Base-by-base conservation (phyloP, 2,797 vertebrate genomes). In the Ctenochaetus hawaiiensis region DNA sequence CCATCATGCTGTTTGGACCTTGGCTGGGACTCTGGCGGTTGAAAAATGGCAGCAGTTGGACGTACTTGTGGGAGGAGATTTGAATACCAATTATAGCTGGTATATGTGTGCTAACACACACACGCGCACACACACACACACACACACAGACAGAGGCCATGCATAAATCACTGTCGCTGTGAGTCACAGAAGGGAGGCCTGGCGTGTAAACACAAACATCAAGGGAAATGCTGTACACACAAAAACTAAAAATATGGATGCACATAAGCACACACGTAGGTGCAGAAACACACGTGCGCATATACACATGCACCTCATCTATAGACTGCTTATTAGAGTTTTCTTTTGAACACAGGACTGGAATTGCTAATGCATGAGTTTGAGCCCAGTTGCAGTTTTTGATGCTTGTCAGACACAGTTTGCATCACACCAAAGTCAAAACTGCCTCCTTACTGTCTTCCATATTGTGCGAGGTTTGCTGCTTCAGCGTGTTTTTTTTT, bases 11-110 rank as follows among this genome's bases (percentile, higher is more conserved):
- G 85, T 82, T 89, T 89, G 92, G 92, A 88, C 91, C 87, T 91
- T 87, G 89, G 90, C 88, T 84, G 63, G 56, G 48, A 74, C 81
- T 86, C 80, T 22, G 83, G 78, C 57, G 43, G 77, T 49, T 89
- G 87, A 92, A 87, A 91, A 92, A 91, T 69, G 79, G 85, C 88
- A 83, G 90, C 90, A 82, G 84, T 87, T 90, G 87, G 86, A 90
- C 68, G 78, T 67, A 89, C 77, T 90, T 91, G 90, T 85, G 87
- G 92, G 91, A 91, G 85, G 91, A 90, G 87, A 92, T 93, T 91
- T 92, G 90, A 93, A 94, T 93, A 93, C 86, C 91, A 93, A 93
- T 93, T 93, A 94, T 85, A 75, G 86, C 72, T 47, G 76, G 67
- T 79, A 65, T 77, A 71, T 48, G 79, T 74, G 74, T 74, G 73